Conservation (phyloP, 2,888 invertebrate genomes). For the Dynastes maya region DNA sequence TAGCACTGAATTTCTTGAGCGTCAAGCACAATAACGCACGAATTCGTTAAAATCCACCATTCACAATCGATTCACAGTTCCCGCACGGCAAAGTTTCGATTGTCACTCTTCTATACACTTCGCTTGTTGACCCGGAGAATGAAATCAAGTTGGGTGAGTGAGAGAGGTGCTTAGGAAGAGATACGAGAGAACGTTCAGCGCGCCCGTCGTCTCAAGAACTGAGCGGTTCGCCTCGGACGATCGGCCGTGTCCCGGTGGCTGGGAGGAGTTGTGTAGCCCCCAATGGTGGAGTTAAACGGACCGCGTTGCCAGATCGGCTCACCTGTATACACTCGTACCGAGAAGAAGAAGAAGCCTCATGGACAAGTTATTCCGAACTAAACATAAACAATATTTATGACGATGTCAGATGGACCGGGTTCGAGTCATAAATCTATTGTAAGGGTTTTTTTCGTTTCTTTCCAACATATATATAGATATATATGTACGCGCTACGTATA, state of each 20-base stretch:
- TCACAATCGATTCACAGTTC: too few relatives aligned
- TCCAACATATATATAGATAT: neutral
- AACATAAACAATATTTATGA: conserved; percentile 72
- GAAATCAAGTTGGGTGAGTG: too few relatives aligned
- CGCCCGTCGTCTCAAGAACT: conserved; percentile 68
- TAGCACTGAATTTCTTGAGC: too few relatives aligned
- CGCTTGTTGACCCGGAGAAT: too few relatives aligned
- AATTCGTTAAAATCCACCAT: too few relatives aligned
- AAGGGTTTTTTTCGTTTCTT: conserved; percentile 62
- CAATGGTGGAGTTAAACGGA: conserved; percentile 66
- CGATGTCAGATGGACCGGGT: conserved; percentile 70
- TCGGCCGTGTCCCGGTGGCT: conserved; percentile 56
- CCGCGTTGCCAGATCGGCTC: conserved; percentile 69
- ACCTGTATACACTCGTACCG: conserved; percentile 26
- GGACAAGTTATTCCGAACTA: conserved; percentile 56
- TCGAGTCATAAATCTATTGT: conserved; percentile 70
- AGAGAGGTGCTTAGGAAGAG: neutral
- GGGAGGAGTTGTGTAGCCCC: conserved; percentile 66
- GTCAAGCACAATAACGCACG: too few relatives aligned
- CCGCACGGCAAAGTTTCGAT: too few relatives aligned
- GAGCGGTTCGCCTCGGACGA: conserved; percentile 54
- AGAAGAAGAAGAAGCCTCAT: conserved; percentile 38
- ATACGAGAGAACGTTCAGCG: conserved; percentile 55
- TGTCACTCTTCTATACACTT: too few relatives aligned
- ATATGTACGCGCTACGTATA: too few relatives aligned